Percentiles rank a stretch among this genome's conserved stretches.
Evolutionary conservation across 92 coral and sea anemone species (phyloP).

Genomic region (Zoanthus sociatus): DNA sequence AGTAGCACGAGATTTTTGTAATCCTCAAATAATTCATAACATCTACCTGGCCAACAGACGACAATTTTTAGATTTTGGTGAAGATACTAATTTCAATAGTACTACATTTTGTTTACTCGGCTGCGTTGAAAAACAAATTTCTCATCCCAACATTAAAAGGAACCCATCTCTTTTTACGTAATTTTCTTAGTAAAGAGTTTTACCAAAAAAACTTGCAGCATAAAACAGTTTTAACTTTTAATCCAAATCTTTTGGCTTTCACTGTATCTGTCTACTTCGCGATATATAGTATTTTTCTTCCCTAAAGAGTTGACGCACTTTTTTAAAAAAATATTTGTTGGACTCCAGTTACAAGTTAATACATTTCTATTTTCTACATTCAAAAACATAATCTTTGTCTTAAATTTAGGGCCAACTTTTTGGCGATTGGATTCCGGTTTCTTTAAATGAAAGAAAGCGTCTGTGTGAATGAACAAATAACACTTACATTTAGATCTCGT

Average conservation of each 20-base stretch:
- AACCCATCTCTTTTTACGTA: no score
- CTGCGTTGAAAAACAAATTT: not conserved
- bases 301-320: not conserved
- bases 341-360: not conserved
- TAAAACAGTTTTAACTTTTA: no score
- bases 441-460: not conserved
- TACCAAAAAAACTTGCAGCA: no score
- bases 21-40: no score
- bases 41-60: no score
- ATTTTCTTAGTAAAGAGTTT: no score
- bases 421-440: not conserved
- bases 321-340: not conserved
- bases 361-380: not conserved
- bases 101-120: not conserved
- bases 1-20: not conserved
- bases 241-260: not conserved
- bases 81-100: not conserved
- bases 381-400: not conserved
- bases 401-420: not conserved
- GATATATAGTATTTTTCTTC: not conserved
- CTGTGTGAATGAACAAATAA: not conserved
- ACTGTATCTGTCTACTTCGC: not conserved
- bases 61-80: no score
- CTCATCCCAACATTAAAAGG: not conserved
- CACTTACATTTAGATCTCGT: conserved; percentile 22